A percentile compares a stretch with the other conserved stretches of the same genome.
Conservation (phyloP, 2,113 vertebrate genomes). For the Jacana jacana region DNA sequence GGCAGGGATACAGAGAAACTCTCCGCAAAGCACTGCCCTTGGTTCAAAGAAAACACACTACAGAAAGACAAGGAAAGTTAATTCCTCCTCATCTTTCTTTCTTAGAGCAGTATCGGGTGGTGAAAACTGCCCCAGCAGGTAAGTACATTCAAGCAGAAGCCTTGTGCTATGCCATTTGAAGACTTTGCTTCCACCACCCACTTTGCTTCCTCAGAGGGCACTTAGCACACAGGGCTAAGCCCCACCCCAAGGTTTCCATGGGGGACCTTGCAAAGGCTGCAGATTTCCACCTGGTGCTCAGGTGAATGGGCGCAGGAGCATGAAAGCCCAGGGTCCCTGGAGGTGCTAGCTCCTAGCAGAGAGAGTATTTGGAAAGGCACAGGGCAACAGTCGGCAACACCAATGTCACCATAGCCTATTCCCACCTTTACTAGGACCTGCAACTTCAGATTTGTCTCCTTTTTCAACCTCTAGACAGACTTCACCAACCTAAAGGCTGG, state of each 20-base stretch:
- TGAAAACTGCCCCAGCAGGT: background rate
- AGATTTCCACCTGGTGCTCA: background rate
- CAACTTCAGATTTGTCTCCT: background rate
- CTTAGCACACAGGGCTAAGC: background rate
- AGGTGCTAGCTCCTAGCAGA: background rate
- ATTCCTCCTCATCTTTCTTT: background rate
- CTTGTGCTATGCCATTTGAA: background rate
- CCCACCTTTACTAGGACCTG: background rate
- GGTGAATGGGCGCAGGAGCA: background rate
- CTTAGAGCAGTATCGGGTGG: background rate
- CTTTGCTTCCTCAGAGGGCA: background rate
- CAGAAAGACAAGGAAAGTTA: background rate
- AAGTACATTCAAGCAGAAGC: background rate
- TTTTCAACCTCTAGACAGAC: background rate
- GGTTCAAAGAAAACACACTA: background rate
- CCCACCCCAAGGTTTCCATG: background rate
- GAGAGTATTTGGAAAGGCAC: background rate
- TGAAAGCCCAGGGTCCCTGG: background rate
- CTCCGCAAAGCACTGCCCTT: background rate
- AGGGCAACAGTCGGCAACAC: background rate
- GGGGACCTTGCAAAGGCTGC: background rate
- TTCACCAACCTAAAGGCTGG: background rate
- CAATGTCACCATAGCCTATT: background rate
- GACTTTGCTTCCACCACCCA: background rate
- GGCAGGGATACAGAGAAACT: background rate